These are phyloP conservation scores for Mylabris sibirica DNA, from an alignment of 2,888 invertebrate species.

Conservation along the genomic window DNA sequence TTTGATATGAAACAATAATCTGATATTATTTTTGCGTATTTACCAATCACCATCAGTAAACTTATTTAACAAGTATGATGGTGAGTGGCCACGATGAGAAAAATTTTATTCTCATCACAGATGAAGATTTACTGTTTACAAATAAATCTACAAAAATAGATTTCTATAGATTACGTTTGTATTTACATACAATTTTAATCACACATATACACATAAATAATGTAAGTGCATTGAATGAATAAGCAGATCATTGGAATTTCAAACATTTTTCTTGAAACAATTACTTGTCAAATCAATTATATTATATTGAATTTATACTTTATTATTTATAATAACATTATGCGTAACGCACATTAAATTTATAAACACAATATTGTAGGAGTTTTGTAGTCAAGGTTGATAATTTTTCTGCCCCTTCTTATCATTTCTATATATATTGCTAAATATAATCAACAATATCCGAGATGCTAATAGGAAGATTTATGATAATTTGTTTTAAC, in stretches of 20 bases:
- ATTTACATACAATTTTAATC: neutral
- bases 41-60: too few relatives aligned
- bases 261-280: neutral
- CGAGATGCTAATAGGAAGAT: conserved; percentile 6
- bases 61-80: neutral
- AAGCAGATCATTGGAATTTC: conserved; percentile 6
- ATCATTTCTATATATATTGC: neutral
- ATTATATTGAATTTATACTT: neutral
- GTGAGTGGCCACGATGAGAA: neutral
- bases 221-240: neutral
- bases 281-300: neutral
- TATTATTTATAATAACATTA: neutral
- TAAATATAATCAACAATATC: conserved; percentile 4
- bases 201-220: neutral
- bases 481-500: neutral
- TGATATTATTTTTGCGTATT: too few relatives aligned
- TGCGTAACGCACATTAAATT: conserved; percentile 9
- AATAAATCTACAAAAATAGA: neutral
- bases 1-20: too few relatives aligned
- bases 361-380: conserved; percentile 19
- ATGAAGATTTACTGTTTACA: conserved; percentile 2
- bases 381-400: conserved; percentile 32
- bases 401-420: conserved; percentile 18
- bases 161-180: neutral
- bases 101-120: neutral